phyloP scores from a whole-genome alignment of 2,888 invertebrate genomes.

The Euproctis similis region DNA sequence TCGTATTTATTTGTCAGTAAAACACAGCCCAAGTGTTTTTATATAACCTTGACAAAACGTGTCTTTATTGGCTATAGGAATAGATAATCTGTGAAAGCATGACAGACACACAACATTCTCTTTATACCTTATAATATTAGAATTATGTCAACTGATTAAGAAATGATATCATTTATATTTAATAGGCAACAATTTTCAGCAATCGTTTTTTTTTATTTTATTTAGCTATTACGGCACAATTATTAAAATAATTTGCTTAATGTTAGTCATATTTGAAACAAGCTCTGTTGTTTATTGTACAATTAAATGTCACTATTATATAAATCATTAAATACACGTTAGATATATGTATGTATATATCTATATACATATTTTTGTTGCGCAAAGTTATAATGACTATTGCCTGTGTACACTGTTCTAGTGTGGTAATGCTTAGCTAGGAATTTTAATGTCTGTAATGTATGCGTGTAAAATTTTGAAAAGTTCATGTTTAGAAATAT shows the following conservation, averaged over 20 bases:
- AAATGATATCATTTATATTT: no score
- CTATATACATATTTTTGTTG: conserved; percentile 26
- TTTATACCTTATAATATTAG: no score
- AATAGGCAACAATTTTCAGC: no score
- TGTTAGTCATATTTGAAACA: conserved; percentile 19
- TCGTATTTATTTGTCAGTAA: no score
- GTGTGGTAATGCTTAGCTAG: conserved; percentile 19
- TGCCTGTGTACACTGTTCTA: conserved; percentile 15
- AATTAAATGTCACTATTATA: conserved; percentile 22
- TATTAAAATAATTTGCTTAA: conserved; percentile 3
- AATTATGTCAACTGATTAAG: conserved; percentile 37
- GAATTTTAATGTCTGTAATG: conserved; percentile 10
- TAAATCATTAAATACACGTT: conserved; percentile 25
- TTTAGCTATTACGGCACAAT: no score
- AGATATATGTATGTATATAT: no score
- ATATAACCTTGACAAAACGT: no score
- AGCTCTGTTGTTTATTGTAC: conserved; percentile 16
- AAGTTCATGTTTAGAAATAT: conserved; percentile 1
- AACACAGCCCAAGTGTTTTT: no score
- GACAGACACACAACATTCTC: no score
- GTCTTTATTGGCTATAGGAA: no score
- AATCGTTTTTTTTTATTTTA: no score
- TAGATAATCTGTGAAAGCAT: no score
- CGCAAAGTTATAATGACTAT: conserved; percentile 23
- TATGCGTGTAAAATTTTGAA: conserved; percentile 10